A percentile compares a stretch with the other conserved stretches of the same genome.
phyloP scores from a whole-genome alignment of 2,113 vertebrate species.

The Lepus europaeus region DNA sequence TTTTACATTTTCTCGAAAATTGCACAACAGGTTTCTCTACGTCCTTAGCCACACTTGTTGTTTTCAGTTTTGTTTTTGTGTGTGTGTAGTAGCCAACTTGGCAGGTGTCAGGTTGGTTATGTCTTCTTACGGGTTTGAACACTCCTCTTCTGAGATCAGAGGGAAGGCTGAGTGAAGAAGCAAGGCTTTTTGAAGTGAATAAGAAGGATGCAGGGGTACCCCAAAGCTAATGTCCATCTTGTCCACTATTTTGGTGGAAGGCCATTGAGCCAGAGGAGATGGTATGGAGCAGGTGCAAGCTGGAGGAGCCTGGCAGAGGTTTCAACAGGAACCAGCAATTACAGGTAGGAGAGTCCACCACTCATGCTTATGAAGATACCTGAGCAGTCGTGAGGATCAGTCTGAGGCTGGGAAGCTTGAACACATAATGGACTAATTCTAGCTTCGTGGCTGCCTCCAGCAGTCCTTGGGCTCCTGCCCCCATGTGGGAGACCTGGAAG shows the following conservation, averaged over 20 bases:
- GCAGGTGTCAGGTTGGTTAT: neutral
- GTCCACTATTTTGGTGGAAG: neutral
- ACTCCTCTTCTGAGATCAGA: neutral
- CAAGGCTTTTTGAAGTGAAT: neutral
- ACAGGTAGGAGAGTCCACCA: neutral
- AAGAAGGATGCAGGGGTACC: neutral
- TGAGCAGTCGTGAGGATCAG: neutral
- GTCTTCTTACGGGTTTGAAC: neutral
- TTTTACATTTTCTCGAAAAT: neutral
- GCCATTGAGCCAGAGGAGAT: neutral
- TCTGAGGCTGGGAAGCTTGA: neutral
- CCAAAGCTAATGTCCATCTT: neutral
- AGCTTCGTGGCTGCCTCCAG: neutral
- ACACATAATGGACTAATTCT: no score
- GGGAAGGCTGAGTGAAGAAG: neutral
- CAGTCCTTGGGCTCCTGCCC: no score
- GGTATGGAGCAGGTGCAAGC: neutral
- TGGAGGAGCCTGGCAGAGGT: neutral
- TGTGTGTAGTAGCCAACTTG: neutral
- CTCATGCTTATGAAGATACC: neutral
- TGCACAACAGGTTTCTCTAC: neutral
- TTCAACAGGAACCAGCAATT: neutral
- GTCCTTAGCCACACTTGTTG: neutral
- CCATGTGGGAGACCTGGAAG: no score
- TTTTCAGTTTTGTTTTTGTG: neutral